Base-by-base conservation (phyloP, 2,888 invertebrate genomes). In the Campoletis raptor region DNA sequence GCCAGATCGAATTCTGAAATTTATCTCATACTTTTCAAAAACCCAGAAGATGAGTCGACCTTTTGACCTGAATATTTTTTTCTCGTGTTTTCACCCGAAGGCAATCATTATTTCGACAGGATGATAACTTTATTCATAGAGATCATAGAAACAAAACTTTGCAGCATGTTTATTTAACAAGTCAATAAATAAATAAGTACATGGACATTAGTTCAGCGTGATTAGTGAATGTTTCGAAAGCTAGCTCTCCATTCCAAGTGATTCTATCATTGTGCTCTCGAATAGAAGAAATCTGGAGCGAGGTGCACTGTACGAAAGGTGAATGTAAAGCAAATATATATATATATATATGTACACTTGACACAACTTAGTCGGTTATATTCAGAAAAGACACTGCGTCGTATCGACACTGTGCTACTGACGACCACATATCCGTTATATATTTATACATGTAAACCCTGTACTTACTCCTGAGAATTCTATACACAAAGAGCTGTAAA, bases 281-380 rank as follows among this genome's bases (percentile, higher is more conserved):
- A 48, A 81, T 81, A 67, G 81, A 81, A 76, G 76, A 77, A 85
- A 85, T 76, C 85, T 85, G 76, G 85, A 85, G 85, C 85, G 81
- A 70, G 85, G 80, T 81, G 85, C 85, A 85, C 81, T 76, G 70
- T 81, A 64, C 80, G 64, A 76, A 81, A 81, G 85, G 85, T 76
- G 76, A 85, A 85, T 85, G 85, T 85, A 77, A 85, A 77, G 54
- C 64, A 81, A 54, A 80, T 18, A 67, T 45, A 40, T 30, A n/a
- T 45, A 73, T 21, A 72, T 57, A 73, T 15, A 70, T 15, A 67
- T 42, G 40, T 54, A n/a, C 24, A 57, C 30, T 37, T 42, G 37
- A 79, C 69, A 69, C 40, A 79, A 40, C 67, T 24, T 18, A 69
- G 15, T 36, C 9, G 61, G 52, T 37, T 21, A n/a, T 42, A 42